phyloP scores from a whole-genome alignment of 2,797 vertebrate genomes.

The Gymnothorax javanicus region DNA sequence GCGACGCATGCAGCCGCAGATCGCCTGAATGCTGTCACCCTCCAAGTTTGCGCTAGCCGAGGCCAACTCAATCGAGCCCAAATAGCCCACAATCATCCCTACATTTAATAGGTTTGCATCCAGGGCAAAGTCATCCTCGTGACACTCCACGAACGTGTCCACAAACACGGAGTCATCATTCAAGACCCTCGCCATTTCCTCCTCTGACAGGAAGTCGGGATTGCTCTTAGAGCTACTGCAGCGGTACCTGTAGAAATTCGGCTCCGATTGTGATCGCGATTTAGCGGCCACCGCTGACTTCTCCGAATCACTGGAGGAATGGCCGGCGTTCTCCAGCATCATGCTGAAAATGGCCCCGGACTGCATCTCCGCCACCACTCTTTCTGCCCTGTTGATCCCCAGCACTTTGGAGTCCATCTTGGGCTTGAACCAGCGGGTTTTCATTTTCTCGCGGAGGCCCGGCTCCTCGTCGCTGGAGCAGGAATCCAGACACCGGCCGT shows the following conservation, averaged over 20 bases:
- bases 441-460: constrained; percentile 72
- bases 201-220: constrained; percentile 76
- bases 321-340: constrained; percentile 91
- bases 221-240: constrained; percentile 61
- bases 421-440: constrained; percentile 82
- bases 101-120: constrained; percentile 92
- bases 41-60: constrained; percentile 87
- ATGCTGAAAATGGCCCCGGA: constrained; percentile 95
- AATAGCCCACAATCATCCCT: constrained; percentile 95
- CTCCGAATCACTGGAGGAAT: constrained; percentile 77
- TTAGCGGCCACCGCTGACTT: constrained; percentile 65
- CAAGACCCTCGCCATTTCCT: constrained; percentile 78
- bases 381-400: constrained; percentile 94
- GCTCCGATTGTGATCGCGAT: constrained; percentile 76
- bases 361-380: constrained; percentile 94
- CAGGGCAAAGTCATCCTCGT: constrained; percentile 70
- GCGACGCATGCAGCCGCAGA: constrained; percentile 96
- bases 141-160: constrained; percentile 64
- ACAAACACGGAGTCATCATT: constrained; percentile 83
- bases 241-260: constrained; percentile 70
- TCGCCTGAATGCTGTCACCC: constrained; percentile 92
- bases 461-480: constrained; percentile 95
- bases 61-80: constrained; percentile 96
- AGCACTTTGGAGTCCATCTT: constrained; percentile 86
- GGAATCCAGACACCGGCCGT: constrained; percentile 69